phyloP scores from a whole-genome alignment of 2,113 vertebrate species.

The Corythornis cristatus region DNA sequence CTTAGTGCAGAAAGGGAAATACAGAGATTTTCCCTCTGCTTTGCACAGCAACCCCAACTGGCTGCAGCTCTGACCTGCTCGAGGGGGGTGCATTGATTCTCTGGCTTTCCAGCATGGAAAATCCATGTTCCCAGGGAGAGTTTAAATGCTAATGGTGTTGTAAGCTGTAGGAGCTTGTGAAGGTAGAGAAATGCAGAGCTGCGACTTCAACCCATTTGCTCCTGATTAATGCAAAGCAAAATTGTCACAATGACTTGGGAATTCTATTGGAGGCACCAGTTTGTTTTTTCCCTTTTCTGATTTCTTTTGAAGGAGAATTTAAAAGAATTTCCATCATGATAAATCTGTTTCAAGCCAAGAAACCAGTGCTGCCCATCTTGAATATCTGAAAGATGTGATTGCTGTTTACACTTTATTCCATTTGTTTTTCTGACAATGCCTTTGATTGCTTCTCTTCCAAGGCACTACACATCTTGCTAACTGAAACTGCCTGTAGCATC shows the following conservation, averaged over 20 bases:
- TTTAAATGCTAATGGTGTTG: not conserved
- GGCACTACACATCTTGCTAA: not conserved
- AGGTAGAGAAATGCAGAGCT: not conserved
- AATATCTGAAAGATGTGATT: not conserved
- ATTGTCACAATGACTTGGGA: not conserved
- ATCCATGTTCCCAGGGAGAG: not conserved
- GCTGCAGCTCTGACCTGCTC: not conserved
- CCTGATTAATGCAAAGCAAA: not conserved
- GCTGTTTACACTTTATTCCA: not conserved
- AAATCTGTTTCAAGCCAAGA: not conserved
- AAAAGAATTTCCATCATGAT: not conserved
- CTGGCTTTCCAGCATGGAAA: not conserved
- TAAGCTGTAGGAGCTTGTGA: not conserved
- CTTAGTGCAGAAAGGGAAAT: not conserved
- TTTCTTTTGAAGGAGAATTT: not conserved
- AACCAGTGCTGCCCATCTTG: not conserved
- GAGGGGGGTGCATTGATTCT: not conserved
- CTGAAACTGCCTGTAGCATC: not conserved
- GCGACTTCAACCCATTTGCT: not conserved
- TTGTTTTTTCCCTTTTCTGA: not conserved
- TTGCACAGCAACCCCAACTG: not conserved
- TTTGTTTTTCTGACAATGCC: not conserved
- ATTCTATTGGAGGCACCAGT: not conserved
- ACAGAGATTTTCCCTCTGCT: not conserved
- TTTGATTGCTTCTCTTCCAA: conserved; percentile 7